These are phyloP conservation scores for Tupiocoris notatus DNA, from an alignment of 2,888 invertebrate genomes.

Conservation along the genomic window DNA sequence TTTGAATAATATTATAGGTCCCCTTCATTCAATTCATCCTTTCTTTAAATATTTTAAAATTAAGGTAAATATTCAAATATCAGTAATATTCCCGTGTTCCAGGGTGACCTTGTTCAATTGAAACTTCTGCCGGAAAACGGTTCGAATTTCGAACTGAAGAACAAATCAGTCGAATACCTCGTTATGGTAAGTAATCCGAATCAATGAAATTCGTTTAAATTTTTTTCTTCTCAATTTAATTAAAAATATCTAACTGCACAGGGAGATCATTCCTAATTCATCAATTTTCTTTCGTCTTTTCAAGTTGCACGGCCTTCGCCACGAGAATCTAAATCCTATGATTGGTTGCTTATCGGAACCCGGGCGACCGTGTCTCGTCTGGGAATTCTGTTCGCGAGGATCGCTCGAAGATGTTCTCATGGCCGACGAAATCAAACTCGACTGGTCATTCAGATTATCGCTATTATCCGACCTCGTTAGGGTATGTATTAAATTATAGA, in stretches of 20 bases:
- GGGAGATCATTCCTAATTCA: no score
- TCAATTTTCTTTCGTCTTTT: constrained; percentile 13
- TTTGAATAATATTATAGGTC: no score
- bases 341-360: constrained; percentile 82
- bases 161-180: constrained; percentile 75
- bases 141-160: constrained; percentile 70
- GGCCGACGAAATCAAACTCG: constrained; percentile 86
- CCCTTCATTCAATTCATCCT: no score
- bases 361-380: constrained; percentile 75
- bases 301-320: constrained; percentile 77
- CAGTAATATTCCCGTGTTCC: no score
- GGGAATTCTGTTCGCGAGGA: constrained; percentile 83
- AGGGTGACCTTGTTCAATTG: constrained; percentile 89
- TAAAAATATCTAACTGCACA: no score
- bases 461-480: constrained; percentile 88
- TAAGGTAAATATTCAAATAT: no score
- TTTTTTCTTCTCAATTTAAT: neutral
- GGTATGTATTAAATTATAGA: constrained; percentile 59
- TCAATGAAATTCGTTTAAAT: neutral
- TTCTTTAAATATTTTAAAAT: no score
- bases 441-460: constrained; percentile 93
- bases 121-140: constrained; percentile 66
- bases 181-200: constrained; percentile 63
- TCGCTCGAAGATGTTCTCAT: constrained; percentile 84
- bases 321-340: constrained; percentile 87